Percentiles rank a stretch among this genome's conserved stretches.
These are phyloP conservation scores for Laothoe populi DNA, from an alignment of 2,888 invertebrate genomes.

Conservation along the genomic window DNA sequence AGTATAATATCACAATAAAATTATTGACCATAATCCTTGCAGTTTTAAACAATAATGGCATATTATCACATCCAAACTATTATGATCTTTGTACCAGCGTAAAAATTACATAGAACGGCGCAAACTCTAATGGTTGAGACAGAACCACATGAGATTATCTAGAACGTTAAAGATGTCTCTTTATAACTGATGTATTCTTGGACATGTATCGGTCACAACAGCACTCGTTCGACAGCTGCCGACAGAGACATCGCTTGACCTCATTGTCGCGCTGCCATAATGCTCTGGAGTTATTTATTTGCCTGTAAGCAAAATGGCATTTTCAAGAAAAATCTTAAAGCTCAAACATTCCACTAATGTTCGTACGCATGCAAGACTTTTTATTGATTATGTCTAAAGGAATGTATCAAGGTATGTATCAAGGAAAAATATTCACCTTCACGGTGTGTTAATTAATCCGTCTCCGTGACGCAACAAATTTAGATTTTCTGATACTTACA, in stretches of 20 bases:
- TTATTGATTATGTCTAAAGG: conserved; percentile 11
- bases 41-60: not conserved
- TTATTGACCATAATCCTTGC: no score
- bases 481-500: not conserved
- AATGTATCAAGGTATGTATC: not conserved
- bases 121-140: conserved; percentile 49
- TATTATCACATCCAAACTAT: not conserved
- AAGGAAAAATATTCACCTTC: conserved; percentile 3
- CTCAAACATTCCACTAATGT: not conserved
- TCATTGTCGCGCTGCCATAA: conserved; percentile 51
- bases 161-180: conserved; percentile 62
- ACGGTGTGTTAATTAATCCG: conserved; percentile 4
- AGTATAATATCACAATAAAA: no score
- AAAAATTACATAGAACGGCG: not conserved
- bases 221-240: conserved; percentile 73
- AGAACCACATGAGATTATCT: conserved; percentile 57
- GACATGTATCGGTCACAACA: conserved; percentile 62
- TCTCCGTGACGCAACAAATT: not conserved
- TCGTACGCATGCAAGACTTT: not conserved
- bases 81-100: not conserved
- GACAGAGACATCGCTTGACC: conserved; percentile 62
- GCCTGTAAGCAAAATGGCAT: not conserved
- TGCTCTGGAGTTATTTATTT: conserved; percentile 35
- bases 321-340: not conserved
- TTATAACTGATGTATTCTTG: conserved; percentile 72